Conservation (phyloP, 2,797 vertebrate species). For the Oryzias sinensis region DNA sequence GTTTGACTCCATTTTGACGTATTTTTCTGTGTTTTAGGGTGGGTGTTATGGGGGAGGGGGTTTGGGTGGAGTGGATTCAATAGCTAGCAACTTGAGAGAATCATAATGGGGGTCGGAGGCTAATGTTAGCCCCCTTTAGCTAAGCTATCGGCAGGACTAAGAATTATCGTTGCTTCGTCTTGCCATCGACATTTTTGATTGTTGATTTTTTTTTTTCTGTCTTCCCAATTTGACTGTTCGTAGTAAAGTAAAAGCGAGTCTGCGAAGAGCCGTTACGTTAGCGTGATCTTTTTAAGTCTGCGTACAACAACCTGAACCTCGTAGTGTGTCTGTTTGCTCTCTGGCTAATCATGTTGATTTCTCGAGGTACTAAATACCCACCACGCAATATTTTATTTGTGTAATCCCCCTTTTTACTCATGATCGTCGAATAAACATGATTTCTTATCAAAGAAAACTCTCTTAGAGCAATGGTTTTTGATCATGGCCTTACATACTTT, state of each 20-base stretch:
- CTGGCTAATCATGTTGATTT: conserved; percentile 10
- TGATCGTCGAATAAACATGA: not conserved
- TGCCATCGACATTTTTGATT: not conserved
- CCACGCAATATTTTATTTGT: not conserved
- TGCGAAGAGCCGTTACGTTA: not conserved
- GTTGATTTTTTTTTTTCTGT: too few relatives aligned
- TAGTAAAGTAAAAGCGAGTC: not conserved
- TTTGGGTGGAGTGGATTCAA: conserved; percentile 75
- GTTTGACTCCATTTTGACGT: conserved; percentile 7
- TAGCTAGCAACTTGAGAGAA: conserved; percentile 60
- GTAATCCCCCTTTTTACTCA: not conserved
- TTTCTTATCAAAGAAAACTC: not conserved
- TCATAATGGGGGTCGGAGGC: conserved; percentile 68
- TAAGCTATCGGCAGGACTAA: conserved; percentile 40
- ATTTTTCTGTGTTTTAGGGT: conserved; percentile 58
- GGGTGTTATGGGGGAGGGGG: conserved; percentile 77
- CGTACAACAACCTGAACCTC: conserved; percentile 1
- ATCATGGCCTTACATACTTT: not conserved
- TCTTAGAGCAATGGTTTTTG: too few relatives aligned
- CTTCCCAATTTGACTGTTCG: too few relatives aligned
- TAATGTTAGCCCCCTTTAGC: conserved; percentile 54
- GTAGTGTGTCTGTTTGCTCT: conserved; percentile 1
- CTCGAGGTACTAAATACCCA: not conserved
- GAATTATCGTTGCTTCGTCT: conserved; percentile 15
- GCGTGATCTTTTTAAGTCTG: conserved; percentile 1